Conservation (phyloP, 2,888 invertebrate genomes). For the Zaprionus bogoriensis region DNA sequence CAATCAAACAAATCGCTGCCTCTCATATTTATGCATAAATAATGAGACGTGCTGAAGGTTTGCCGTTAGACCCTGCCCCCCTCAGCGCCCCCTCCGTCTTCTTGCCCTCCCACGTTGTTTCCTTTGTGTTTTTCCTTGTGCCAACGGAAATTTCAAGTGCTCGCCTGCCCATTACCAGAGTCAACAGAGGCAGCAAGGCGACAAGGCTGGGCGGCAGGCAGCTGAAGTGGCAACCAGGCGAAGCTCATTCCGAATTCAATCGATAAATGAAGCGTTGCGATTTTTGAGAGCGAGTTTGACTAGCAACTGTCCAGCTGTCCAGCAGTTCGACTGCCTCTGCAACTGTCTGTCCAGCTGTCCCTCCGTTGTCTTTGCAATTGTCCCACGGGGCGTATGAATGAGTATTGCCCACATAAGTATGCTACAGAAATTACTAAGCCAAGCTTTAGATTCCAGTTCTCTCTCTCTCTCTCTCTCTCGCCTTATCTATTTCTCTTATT, state of each 20-base stretch:
- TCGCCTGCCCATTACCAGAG: constrained; percentile 63
- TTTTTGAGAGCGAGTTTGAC: constrained; percentile 6
- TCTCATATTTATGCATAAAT: constrained; percentile 77
- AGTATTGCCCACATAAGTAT: constrained; percentile 43
- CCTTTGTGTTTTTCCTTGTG: constrained; percentile 18
- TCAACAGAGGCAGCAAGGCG: no score
- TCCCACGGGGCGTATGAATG: constrained; percentile 28
- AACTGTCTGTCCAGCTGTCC: neutral
- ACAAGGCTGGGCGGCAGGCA: no score
- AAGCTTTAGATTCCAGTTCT: neutral
- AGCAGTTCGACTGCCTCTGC: constrained; percentile 3
- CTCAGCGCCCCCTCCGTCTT: neutral
- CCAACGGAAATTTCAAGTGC: constrained; percentile 58
- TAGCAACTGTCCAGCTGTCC: neutral
- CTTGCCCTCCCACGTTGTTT: constrained; percentile 10
- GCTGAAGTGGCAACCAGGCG: neutral
- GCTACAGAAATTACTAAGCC: constrained; percentile 52
- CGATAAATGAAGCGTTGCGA: constrained; percentile 66
- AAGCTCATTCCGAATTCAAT: constrained; percentile 69
- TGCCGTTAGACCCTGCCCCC: neutral
- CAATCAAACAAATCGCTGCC: constrained; percentile 75
- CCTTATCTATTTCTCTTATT: no score
- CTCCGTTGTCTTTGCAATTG: neutral
- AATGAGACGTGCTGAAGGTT: constrained; percentile 48
- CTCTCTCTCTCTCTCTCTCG: constrained; percentile 2